Evolutionary conservation across 2,797 vertebrate genomes (phyloP), one percentile per base, ranked within the genome.

Genomic region (Vespertilio murinus): DNA sequence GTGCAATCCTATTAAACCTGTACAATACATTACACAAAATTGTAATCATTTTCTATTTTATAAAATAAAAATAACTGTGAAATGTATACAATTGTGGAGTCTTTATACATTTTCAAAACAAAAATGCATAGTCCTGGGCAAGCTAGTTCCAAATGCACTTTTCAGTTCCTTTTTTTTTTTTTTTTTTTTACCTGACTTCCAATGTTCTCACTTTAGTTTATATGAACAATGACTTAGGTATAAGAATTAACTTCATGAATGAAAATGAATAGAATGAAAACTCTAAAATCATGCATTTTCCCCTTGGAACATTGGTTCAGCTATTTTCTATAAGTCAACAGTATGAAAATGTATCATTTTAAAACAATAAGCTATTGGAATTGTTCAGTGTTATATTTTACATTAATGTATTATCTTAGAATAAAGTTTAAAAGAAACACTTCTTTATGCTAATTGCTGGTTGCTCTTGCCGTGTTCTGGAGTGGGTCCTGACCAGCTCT

Each of bases 1-100:
- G 97, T 96, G 98, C 97, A 98, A 98, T 97, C 97, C 97, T 98
- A 98, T 98, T 98, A 98, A 98, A 98, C 96, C 97, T 98, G 96
- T 94, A 97, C 97, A 97, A 98, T 98, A 97, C 96, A 97, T 98
- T 98, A 97, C 96, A 94, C 64, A 96, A 95, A 97, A 97, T 96
- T 96, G 97, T 97, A 98, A 97, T 95, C 96, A 96, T 97, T 97
- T 98, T 96, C 96, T 96, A 70, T 96, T 97, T 96, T 94, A 95
- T 82, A 91, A 96, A 98, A 97, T 95, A 94, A 97, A 96, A 97
- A 94, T 67, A 96, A 97, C 96, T 90, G 93, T 87, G 91, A 95
- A 97, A 97, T 97, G 90, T 93, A 95, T 90, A 96, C 80, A 90
- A 81, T 86, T 84, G 94, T 95, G 95, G 96, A 95, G 91, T 97